A percentile compares a stretch with the other conserved stretches of the same genome.
Conservation (phyloP, 2,888 invertebrate species). For the Euclidia mi region DNA sequence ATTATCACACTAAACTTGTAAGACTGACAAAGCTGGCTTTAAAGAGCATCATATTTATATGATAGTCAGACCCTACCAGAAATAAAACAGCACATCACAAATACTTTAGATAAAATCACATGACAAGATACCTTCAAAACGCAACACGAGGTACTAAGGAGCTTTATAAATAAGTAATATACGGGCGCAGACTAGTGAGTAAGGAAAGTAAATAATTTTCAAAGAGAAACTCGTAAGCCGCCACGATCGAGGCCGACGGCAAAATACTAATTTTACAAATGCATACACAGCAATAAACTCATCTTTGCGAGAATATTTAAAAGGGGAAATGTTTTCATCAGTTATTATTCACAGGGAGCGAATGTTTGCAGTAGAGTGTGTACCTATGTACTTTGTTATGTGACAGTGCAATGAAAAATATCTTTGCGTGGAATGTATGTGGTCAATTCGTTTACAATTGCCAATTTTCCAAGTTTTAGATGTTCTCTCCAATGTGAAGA, state of each 20-base stretch:
- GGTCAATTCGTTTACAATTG: no score
- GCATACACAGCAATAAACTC: slow-evolving; percentile 33
- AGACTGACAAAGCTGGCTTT: no score
- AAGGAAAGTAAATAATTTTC: slow-evolving; percentile 38
- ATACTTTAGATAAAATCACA: slow-evolving; percentile 1
- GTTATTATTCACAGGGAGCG: slow-evolving; percentile 6
- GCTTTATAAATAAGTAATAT: slow-evolving; percentile 20
- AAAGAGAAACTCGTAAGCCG: slow-evolving; percentile 26
- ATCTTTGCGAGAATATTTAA: slow-evolving; percentile 44
- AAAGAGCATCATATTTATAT: no score
- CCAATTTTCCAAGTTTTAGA: no score
- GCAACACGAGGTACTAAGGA: slow-evolving; percentile 9
- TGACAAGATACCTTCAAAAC: slow-evolving; percentile 2
- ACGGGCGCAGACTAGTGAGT: slow-evolving; percentile 4
- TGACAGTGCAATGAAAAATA: no score
- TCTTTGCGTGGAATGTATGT: no score
- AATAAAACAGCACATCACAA: no score
- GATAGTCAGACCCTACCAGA: no score
- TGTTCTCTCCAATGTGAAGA: no score
- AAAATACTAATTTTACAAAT: slow-evolving; percentile 47
- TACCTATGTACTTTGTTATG: not conserved
- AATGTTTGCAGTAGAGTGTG: not conserved
- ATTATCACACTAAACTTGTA: no score
- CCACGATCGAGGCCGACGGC: slow-evolving; percentile 2
- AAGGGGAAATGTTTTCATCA: slow-evolving; percentile 27